Evolutionary conservation across 2,888 invertebrate genomes (phyloP), one percentile per base, ranked within the genome.

Genomic region (Toxonevra muliebris): DNA sequence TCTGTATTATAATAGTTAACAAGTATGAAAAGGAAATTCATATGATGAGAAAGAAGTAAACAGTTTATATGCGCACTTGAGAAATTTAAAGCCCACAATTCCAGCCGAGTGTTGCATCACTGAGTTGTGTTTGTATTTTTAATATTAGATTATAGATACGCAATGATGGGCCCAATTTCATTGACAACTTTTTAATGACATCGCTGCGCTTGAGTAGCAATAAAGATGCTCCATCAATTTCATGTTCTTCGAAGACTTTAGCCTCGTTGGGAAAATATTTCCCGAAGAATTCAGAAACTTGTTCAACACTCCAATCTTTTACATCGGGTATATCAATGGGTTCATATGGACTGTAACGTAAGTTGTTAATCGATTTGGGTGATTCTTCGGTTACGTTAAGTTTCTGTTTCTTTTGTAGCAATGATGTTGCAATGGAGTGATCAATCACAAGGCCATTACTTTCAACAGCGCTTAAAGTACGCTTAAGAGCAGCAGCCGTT

Each of bases 171-270:
- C 97, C 97, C 13, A 97, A 87, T 71, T 93, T 93, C 19, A 97
- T 86, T 52, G 92, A 91, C 70, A 97, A 87, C 45, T 93, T 93
- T 69, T 89, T 90, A 3, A 97, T 88, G 30, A 97, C 93, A 81
- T 97, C 96, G 50, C 90, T 89, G 73, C 97, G 88, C 76, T 92
- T 91, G 83, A 97, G 90, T 77, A 97, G 88, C 69, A 96, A 87
- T 65, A 97, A 84, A 0, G 95, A 93, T 77, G 91, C 90, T 0
- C 97, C 97, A 87, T 97, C 97, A 71, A 97, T 95, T 82, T 96
- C 95, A 88, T 96, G 94, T 73, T 93, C 91, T 79, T 89, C 89
- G 75, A 97, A 93, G 43, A 93, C 89, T 66, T 90, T 88, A 0
- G 96, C 95, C 80, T 94, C 93, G 65, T 91, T 90, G 0, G 92